A percentile compares a stretch with the other conserved stretches of the same genome.
Evolutionary conservation across 2,113 vertebrate species (phyloP).

Genomic region (Odontesthes bonariensis): DNA sequence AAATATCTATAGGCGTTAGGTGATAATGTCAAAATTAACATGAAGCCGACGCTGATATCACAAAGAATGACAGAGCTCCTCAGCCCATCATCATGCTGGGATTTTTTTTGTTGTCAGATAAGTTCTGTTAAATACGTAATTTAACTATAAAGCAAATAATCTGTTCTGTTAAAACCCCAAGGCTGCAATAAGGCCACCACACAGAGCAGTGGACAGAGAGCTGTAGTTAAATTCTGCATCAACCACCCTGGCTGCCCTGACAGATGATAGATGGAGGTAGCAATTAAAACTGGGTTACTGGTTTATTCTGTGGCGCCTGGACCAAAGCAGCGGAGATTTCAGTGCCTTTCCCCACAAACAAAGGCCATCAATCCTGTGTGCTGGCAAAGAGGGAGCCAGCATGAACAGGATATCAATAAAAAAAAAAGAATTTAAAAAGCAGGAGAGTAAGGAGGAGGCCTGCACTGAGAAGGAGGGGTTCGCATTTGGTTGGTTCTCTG

Average conservation of each 20-base stretch:
- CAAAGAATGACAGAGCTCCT: not conserved
- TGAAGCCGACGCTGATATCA: not conserved
- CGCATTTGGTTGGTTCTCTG: constrained; percentile 2
- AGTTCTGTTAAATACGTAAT: not conserved
- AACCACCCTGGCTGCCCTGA: constrained; percentile 65
- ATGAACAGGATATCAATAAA: constrained; percentile 72
- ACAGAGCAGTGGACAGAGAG: constrained; percentile 32
- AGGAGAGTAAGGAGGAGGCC: constrained; percentile 40
- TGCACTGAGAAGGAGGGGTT: constrained; percentile 8
- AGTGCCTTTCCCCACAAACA: constrained; percentile 75
- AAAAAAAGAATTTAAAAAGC: constrained; percentile 52
- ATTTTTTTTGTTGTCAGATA: not conserved
- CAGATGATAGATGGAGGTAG: constrained; percentile 80
- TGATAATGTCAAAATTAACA: not conserved
- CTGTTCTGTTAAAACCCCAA: not conserved
- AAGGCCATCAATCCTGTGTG: constrained; percentile 79
- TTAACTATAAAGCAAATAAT: not conserved
- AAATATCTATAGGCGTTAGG: not conserved
- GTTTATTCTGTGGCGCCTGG: constrained; percentile 74
- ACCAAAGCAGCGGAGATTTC: constrained; percentile 71
- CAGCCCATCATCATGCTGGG: not conserved
- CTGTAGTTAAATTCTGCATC: constrained; percentile 65
- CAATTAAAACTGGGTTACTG: constrained; percentile 86
- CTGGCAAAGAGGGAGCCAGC: constrained; percentile 57
- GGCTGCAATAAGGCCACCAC: constrained; percentile 1